Evolutionary conservation across 2,888 invertebrate genomes (phyloP), one percentile per base, ranked within the genome.

Genomic region (Drosophila bunnanda): DNA sequence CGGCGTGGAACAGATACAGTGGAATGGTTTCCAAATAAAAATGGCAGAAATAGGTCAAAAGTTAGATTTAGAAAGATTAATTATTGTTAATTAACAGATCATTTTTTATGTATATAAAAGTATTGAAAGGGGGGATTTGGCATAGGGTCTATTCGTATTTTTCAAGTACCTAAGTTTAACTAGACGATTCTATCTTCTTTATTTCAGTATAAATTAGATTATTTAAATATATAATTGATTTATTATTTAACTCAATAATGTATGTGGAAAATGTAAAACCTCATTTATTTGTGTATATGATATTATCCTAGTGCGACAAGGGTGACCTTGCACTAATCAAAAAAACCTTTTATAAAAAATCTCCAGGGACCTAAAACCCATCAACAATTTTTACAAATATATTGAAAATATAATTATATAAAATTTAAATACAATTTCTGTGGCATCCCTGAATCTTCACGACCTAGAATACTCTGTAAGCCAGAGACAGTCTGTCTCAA

Each of bases 1-100:
- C 78, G 59, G 62, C 65, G 38, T 59, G 36, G 20, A n/a, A 10
- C 2, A 15, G 34, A 7, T 38, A 66, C 65, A 36, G 65, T 66
- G 67, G 64, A 25, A 38, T 9, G 17, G 12, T 2, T 13, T 38
- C 8, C 2, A 15, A 20, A 32, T 12, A 4, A 6, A 5, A 12
- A 20, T 15, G 3, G 5, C 12, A 4, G 4, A 48, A n/a, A 4
- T 20, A 15, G 9, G 32, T 15, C 8, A 44, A 20, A 20, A 50
- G 15, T 30, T 13, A 20, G 8, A 13, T 32, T 9, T 32, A 50
- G 2, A 32, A 30, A 6, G 0, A 30, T 7, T 1, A 5, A 28
- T 6, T 0, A n/a, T 4, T 3, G 1, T 2, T 12, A 20, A 20
- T 20, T 13, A 13, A 13, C 10, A 44, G 4, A 22, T 12, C 12